These are phyloP conservation scores for Stomorhina lunata DNA, from an alignment of 2,888 invertebrate genomes.

Conservation along the genomic window DNA sequence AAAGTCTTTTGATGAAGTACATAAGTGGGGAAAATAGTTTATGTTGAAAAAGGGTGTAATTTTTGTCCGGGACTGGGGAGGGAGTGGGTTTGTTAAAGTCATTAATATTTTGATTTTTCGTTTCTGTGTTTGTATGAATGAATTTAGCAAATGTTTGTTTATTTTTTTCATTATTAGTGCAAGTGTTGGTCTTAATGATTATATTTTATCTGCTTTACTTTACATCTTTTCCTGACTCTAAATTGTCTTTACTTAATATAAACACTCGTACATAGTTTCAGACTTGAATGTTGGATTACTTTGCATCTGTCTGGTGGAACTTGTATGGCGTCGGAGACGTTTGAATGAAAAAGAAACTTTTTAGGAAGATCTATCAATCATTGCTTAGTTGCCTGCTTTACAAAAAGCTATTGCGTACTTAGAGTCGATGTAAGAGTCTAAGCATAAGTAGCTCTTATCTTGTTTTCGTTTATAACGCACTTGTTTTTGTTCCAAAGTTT, in stretches of 20 bases:
- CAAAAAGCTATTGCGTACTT: no score
- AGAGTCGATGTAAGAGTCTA: not conserved
- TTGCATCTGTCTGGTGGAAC: not conserved
- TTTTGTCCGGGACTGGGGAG: not conserved
- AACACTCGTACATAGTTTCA: not conserved
- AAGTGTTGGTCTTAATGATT: conserved; percentile 45
- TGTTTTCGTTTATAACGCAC: conserved; percentile 36
- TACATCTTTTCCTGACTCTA: not conserved
- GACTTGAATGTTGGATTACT: not conserved
- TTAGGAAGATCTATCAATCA: conserved; percentile 40
- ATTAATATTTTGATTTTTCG: not conserved
- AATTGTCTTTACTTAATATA: not conserved
- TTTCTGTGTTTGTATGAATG: not conserved
- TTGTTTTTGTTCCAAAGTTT: conserved; percentile 17
- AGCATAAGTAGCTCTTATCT: conserved; percentile 3
- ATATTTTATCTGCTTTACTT: conserved; percentile 16
- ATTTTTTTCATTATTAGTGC: conserved; percentile 27
- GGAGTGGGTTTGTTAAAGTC: not conserved
- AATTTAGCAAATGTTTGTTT: conserved; percentile 13
- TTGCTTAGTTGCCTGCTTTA: conserved; percentile 9
- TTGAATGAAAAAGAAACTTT: not conserved
- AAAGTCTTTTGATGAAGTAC: no score
- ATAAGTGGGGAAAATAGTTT: no score
- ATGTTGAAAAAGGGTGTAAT: not conserved
- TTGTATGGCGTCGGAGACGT: not conserved